Evolutionary conservation across 2,888 invertebrate genomes (phyloP).

Genomic region (Pocota personata): DNA sequence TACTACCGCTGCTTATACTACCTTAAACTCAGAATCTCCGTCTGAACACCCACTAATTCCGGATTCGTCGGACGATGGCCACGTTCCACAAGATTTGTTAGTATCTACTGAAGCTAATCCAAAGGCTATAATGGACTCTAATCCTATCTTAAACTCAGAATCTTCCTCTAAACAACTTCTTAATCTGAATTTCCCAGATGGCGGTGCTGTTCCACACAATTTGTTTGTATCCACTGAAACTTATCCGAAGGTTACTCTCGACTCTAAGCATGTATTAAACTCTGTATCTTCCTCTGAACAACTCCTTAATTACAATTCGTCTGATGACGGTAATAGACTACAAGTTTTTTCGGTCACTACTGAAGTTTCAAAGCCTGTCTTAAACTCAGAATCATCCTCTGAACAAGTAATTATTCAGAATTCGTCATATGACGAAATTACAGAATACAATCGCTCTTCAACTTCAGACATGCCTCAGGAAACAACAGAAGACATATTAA

Average conservation of each 20-base stretch:
- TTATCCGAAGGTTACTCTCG: neutral
- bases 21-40: no score
- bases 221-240: neutral
- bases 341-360: neutral
- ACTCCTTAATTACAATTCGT: neutral
- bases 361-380: neutral
- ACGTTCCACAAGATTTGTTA: neutral
- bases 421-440: neutral
- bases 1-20: no score
- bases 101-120: neutral
- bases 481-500: slow-evolving; percentile 4
- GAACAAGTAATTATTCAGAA: neutral
- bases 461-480: neutral
- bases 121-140: neutral
- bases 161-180: neutral
- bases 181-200: neutral
- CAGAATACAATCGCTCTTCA: neutral
- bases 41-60: neutral
- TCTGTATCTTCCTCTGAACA: neutral
- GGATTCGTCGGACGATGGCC: neutral
- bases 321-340: neutral
- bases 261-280: no score
- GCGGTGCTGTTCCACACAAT: slow-evolving; percentile 17
- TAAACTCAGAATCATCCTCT: neutral
- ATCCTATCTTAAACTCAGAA: neutral